Evolutionary conservation across 2,888 invertebrate species (phyloP).

Genomic region (Margaritifera margaritifera): DNA sequence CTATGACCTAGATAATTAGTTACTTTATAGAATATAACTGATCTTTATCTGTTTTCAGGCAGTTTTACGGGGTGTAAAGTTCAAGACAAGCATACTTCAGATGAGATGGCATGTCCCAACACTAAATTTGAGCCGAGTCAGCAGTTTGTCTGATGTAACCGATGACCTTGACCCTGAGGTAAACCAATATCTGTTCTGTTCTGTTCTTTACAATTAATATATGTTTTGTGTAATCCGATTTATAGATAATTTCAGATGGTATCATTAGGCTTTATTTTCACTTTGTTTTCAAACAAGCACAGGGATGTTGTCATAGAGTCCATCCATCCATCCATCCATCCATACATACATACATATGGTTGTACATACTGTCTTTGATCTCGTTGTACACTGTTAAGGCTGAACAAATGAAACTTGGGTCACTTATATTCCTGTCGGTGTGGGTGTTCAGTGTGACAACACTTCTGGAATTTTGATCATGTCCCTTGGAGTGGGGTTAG

Average conservation of each 20-base stretch:
- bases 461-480: no score
- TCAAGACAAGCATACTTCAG: slow-evolving; percentile 59
- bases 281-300: not conserved
- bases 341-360: no score
- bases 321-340: not conserved
- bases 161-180: slow-evolving; percentile 39
- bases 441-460: no score
- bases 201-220: not conserved
- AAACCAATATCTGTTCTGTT: not conserved
- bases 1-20: not conserved
- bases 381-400: no score
- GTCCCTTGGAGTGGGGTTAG: no score
- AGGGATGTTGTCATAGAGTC: not conserved
- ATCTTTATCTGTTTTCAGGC: slow-evolving; percentile 48
- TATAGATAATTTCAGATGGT: slow-evolving; percentile 3
- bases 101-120: slow-evolving; percentile 64
- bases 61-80: slow-evolving; percentile 56
- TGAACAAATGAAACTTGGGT: no score
- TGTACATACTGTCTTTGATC: no score
- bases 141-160: slow-evolving; percentile 31
- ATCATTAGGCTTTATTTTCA: not conserved
- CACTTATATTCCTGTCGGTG: no score
- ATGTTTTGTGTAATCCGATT: no score
- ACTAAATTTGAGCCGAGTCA: slow-evolving; percentile 31
- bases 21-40: not conserved